Evolutionary conservation across 2,797 vertebrate species (phyloP).

Genomic region (Hybognathus amarus): DNA sequence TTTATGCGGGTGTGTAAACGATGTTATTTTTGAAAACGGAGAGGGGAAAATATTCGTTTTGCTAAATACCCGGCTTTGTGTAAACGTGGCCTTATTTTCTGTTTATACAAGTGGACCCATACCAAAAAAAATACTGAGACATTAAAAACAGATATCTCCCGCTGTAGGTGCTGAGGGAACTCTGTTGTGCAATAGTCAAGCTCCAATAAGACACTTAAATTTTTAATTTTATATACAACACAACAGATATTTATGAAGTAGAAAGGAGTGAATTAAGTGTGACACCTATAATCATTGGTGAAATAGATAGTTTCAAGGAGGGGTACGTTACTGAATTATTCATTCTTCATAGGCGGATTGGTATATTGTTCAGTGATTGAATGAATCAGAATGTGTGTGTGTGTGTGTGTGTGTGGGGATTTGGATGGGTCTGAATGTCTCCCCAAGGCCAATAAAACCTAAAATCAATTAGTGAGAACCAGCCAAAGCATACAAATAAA

Average conservation of each 20-base stretch:
- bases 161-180: not conserved
- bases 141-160: not conserved
- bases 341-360: slow-evolving; percentile 13
- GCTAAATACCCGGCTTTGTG: too few species aligned
- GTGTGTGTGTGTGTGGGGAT: not conserved
- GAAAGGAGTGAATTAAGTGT: slow-evolving; percentile 47
- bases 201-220: not conserved
- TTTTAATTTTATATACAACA: slow-evolving; percentile 35
- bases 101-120: too few species aligned
- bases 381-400: not conserved
- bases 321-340: slow-evolving; percentile 44
- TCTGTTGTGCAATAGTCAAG: not conserved
- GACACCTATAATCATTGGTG: slow-evolving; percentile 25
- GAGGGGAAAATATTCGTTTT: too few species aligned
- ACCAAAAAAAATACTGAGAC: not conserved
- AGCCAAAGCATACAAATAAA: not conserved
- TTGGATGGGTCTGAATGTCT: not conserved
- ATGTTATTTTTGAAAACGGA: too few species aligned
- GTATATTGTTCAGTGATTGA: slow-evolving; percentile 20
- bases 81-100: too few species aligned
- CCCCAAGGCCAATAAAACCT: not conserved
- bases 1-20: too few species aligned
- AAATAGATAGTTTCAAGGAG: slow-evolving; percentile 19
- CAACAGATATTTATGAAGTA: slow-evolving; percentile 50
- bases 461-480: not conserved